A percentile compares a stretch with the other conserved stretches of the same genome.
Conservation (phyloP, 1,140 invertebrate genomes). For the Euura lappo region DNA sequence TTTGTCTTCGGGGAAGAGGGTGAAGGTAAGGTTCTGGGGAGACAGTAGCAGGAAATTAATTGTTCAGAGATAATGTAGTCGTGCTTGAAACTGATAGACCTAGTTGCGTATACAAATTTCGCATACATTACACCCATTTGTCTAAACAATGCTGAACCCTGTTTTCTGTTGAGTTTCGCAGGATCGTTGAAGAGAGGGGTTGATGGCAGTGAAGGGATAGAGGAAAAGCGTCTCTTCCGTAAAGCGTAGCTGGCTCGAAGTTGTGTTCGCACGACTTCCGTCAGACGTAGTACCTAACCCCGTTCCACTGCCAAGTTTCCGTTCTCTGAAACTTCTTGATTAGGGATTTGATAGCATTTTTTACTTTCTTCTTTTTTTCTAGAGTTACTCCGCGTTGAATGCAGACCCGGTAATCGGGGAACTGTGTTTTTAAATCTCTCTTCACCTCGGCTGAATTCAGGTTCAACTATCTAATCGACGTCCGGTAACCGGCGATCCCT, state of each 20-base stretch:
- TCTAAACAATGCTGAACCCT: background rate
- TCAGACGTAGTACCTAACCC: background rate
- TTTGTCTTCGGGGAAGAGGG: background rate
- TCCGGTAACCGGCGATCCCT: too few species aligned
- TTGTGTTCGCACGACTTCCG: conserved; percentile 4
- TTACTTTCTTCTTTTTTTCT: conserved; percentile 14
- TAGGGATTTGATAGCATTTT: conserved; percentile 35
- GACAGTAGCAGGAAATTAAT: background rate
- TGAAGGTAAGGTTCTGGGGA: background rate
- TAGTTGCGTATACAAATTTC: conserved; percentile 2
- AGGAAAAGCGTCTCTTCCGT: background rate
- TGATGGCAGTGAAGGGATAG: background rate
- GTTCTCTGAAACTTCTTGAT: conserved; percentile 32
- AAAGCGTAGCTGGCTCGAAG: background rate
- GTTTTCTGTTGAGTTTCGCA: background rate
- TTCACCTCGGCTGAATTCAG: background rate
- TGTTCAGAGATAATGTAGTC: conserved; percentile 1
- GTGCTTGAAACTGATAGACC: background rate
- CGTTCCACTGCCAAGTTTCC: background rate
- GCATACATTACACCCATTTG: conserved; percentile 3
- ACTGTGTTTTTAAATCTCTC: conserved; percentile 18
- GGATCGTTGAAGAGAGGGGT: background rate
- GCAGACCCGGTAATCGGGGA: conserved; percentile 23
- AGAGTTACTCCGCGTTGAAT: conserved; percentile 18
- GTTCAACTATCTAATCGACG: background rate